These are phyloP conservation scores for Anorthoa munda DNA, from an alignment of 2,888 invertebrate genomes.

Conservation along the genomic window DNA sequence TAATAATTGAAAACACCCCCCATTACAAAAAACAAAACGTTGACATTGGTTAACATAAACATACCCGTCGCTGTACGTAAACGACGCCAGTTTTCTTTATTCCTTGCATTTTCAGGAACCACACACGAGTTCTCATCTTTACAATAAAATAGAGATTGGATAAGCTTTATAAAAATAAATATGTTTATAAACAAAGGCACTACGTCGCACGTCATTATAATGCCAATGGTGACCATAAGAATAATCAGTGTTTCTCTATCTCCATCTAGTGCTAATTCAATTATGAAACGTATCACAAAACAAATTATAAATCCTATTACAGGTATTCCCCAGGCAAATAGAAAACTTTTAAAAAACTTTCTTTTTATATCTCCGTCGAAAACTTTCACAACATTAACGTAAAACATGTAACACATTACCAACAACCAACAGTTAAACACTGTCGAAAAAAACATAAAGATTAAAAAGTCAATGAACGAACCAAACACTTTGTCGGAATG, in stretches of 20 bases:
- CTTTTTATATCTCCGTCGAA: conserved; percentile 2
- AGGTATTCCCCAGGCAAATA: conserved; percentile 43
- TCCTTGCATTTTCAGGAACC: neutral
- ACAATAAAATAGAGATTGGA: conserved; percentile 22
- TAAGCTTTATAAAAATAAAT: conserved; percentile 13
- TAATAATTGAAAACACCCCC: neutral
- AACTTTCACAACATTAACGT: conserved; percentile 6
- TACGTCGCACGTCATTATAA: neutral
- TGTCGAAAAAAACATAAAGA: conserved; percentile 18
- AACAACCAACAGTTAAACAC: conserved; percentile 36
- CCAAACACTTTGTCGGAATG: too few relatives aligned
- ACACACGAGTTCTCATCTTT: neutral
- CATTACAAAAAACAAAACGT: conserved; percentile 2
- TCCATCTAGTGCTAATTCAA: neutral
- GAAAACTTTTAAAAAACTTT: conserved; percentile 25
- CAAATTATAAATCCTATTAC: neutral
- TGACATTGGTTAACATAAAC: conserved; percentile 37
- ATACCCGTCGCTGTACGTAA: conserved; percentile 13
- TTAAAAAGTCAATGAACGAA: neutral
- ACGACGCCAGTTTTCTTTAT: conserved; percentile 19
- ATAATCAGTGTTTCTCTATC: neutral
- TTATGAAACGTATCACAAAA: conserved; percentile 2
- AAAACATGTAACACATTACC: conserved; percentile 10
- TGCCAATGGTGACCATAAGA: neutral
- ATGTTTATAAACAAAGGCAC: conserved; percentile 33